Evolutionary conservation across 2,888 invertebrate genomes (phyloP).

Genomic region (Elysia crispata): DNA sequence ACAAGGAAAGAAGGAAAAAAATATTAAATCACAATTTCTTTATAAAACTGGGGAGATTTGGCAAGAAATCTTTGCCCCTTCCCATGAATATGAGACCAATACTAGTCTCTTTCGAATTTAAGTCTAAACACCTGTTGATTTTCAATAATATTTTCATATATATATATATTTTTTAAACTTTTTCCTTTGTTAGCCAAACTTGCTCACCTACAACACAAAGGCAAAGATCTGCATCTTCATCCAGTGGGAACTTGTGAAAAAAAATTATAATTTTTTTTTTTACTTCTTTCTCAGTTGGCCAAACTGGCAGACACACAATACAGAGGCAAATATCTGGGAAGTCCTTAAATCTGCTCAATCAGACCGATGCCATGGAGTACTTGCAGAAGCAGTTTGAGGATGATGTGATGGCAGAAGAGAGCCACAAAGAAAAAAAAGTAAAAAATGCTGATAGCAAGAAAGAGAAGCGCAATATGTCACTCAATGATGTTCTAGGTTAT

Average conservation of each 20-base stretch:
- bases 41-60: no score
- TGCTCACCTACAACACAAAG: background rate
- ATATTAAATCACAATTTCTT: no score
- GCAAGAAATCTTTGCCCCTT: no score
- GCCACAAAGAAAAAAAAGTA: background rate
- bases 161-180: no score
- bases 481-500: constrained; percentile 18
- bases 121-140: no score
- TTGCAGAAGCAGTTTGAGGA: constrained; percentile 82
- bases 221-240: constrained; percentile 9
- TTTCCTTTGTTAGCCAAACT: background rate
- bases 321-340: constrained; percentile 14
- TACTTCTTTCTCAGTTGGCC: no score
- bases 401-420: constrained; percentile 45
- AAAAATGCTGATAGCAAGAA: background rate
- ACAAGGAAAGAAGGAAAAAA: no score
- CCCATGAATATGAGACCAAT: no score
- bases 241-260: no score
- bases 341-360: constrained; percentile 27
- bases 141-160: no score
- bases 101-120: no score
- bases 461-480: background rate
- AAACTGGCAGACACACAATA: background rate
- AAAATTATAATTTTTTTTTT: no score
- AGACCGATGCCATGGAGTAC: constrained; percentile 85